Evolutionary conservation across 2,888 invertebrate species (phyloP).

Genomic region (Drosophila testacea): DNA sequence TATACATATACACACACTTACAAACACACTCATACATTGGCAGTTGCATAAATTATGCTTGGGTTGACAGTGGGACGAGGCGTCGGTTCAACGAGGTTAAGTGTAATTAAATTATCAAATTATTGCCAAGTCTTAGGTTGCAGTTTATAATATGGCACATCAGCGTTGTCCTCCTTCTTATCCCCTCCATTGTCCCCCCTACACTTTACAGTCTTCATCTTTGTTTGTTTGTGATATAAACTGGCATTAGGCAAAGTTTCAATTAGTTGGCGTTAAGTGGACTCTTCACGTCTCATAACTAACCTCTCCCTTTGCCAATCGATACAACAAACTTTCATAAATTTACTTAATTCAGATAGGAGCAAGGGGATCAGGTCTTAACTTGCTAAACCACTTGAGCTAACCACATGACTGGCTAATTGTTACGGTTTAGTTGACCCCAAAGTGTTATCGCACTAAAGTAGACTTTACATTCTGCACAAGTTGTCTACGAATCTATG

Average conservation of each 20-base stretch:
- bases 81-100: constrained; percentile 74
- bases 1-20: constrained; percentile 14
- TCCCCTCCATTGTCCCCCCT: not conserved
- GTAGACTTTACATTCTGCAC: not conserved
- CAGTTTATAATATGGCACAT: constrained; percentile 75
- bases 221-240: constrained; percentile 59
- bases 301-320: constrained; percentile 2
- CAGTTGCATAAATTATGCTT: constrained; percentile 74
- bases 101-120: constrained; percentile 81
- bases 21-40: constrained; percentile 39
- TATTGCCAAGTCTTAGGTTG: constrained; percentile 80
- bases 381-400: constrained; percentile 22
- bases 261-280: constrained; percentile 72
- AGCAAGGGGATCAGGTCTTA: constrained; percentile 6
- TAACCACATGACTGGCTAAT: constrained; percentile 57
- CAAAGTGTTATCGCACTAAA: constrained; percentile 8
- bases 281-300: constrained; percentile 21
- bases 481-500: not conserved
- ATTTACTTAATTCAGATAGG: constrained; percentile 8
- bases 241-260: constrained; percentile 69
- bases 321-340: constrained; percentile 33
- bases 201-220: constrained; percentile 2
- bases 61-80: constrained; percentile 21
- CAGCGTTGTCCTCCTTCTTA: constrained; percentile 23
- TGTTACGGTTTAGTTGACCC: constrained; percentile 27